Percentiles rank a stretch among this genome's conserved stretches.
These are phyloP conservation scores for Digitonthophagus gazella DNA, from an alignment of 2,888 invertebrate species.

Conservation along the genomic window DNA sequence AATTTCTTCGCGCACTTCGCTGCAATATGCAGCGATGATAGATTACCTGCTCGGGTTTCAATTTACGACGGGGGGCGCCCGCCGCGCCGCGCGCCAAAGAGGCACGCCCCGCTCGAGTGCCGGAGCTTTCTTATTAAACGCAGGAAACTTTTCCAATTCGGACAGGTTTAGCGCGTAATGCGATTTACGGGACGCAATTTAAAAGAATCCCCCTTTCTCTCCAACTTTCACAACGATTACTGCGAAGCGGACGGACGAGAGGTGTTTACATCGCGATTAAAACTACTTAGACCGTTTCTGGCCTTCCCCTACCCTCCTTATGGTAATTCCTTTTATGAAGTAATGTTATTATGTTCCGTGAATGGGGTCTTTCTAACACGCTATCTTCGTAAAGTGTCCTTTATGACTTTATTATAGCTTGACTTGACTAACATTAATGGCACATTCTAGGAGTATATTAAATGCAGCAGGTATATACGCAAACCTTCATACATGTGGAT, in stretches of 20 bases:
- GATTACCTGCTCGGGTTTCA: not conserved
- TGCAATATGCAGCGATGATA: not conserved
- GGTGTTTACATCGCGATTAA: not conserved
- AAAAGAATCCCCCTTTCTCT: constrained; percentile 4
- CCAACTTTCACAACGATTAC: not conserved
- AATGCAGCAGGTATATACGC: too few relatives aligned
- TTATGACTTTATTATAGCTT: not conserved
- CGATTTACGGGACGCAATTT: constrained; percentile 14
- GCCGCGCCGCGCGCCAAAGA: not conserved
- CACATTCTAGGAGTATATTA: too few relatives aligned
- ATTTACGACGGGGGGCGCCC: not conserved
- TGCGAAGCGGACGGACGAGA: not conserved
- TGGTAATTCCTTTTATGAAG: not conserved
- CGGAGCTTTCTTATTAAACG: constrained; percentile 14
- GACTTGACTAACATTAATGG: too few relatives aligned
- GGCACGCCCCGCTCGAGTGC: not conserved
- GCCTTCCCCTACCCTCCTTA: not conserved
- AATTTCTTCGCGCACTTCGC: not conserved
- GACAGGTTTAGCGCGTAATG: constrained; percentile 13
- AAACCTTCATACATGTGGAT: too few relatives aligned
- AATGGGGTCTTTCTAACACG: not conserved
- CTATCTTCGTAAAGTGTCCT: not conserved
- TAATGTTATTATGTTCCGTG: not conserved
- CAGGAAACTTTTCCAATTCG: constrained; percentile 15
- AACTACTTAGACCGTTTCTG: not conserved